These are phyloP conservation scores for Fragariocoptes setiger DNA, from an alignment of 1,140 invertebrate genomes.

Conservation along the genomic window DNA sequence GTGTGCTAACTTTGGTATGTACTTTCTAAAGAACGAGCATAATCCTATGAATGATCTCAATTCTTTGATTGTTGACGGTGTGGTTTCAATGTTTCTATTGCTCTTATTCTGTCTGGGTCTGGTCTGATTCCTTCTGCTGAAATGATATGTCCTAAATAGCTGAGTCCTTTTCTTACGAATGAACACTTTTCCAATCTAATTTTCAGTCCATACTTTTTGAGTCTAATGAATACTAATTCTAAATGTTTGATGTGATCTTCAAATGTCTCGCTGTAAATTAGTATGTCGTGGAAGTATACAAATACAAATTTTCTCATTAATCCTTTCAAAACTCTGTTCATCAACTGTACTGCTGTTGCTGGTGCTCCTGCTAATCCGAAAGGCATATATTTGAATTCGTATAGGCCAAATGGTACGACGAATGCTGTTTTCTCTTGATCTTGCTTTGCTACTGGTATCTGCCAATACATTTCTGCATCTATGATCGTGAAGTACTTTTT, in stretches of 20 bases:
- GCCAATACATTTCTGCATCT: constrained; percentile 19
- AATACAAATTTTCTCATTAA: not conserved
- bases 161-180: constrained; percentile 2
- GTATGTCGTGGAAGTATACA: constrained; percentile 8
- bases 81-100: not conserved
- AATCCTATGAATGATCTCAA: constrained; percentile 11
- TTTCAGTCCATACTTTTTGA: constrained; percentile 3
- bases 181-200: constrained; percentile 8
- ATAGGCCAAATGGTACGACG: constrained; percentile 10
- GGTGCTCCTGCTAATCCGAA: constrained; percentile 13
- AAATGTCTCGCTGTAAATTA: constrained; percentile 9
- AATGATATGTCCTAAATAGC: constrained; percentile 8
- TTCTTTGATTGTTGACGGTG: not conserved
- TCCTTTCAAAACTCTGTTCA: constrained; percentile 12
- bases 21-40: constrained; percentile 14
- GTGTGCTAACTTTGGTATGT: constrained; percentile 12
- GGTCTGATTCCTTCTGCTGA: constrained; percentile 3
- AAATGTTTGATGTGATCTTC: constrained; percentile 7
- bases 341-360: constrained; percentile 12
- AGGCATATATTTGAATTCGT: constrained; percentile 13
- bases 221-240: not conserved
- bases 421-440: constrained; percentile 15
- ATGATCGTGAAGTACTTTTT: constrained; percentile 16
- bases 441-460: constrained; percentile 15
- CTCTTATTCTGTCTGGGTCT: constrained; percentile 1